Evolutionary conservation across 2,113 vertebrate genomes (phyloP).

Genomic region (Mirza zaza): DNA sequence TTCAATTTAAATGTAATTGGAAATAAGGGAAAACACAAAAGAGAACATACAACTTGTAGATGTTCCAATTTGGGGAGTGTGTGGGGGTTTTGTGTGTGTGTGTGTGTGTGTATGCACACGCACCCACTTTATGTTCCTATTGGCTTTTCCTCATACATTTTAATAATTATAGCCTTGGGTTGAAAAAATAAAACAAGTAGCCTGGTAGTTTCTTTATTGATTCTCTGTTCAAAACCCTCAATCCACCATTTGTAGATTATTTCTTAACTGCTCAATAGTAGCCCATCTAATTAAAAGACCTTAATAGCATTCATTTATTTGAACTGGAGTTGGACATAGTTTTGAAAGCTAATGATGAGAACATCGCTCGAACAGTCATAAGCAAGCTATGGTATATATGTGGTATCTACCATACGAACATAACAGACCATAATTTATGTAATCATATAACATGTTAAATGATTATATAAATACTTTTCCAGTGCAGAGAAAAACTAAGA

Average conservation of each 20-base stretch:
- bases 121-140: not conserved
- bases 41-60: not conserved
- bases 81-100: not conserved
- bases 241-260: not conserved
- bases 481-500: not conserved
- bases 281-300: not conserved
- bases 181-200: not conserved
- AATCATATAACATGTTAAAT: not conserved
- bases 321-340: not conserved
- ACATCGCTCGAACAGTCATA: not conserved
- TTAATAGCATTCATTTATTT: constrained; percentile 6
- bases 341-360: not conserved
- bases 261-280: not conserved
- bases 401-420: not conserved
- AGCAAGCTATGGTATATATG: not conserved
- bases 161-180: not conserved
- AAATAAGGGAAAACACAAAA: not conserved
- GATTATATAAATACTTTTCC: not conserved
- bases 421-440: not conserved
- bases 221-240: not conserved
- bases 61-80: not conserved
- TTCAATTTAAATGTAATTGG: not conserved
- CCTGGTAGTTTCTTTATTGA: not conserved
- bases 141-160: not conserved
- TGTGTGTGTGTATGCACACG: not conserved